Base-by-base conservation (phyloP, 2,797 vertebrate species). In the Myoxocephalus aenaeus region DNA sequence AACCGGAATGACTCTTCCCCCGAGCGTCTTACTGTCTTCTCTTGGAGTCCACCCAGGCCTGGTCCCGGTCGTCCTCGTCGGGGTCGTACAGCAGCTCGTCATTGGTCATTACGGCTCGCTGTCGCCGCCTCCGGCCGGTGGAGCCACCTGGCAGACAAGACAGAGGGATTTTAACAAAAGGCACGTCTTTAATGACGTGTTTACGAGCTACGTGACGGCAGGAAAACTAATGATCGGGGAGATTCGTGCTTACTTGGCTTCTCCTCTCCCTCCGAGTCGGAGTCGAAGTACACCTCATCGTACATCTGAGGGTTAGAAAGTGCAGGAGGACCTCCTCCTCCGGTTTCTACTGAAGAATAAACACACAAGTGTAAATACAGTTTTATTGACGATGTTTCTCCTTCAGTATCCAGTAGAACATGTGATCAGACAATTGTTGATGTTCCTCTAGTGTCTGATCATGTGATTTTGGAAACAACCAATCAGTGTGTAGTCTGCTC, bases 41-140 rank as follows among this genome's bases (percentile, higher is more conserved):
- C 73, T 87, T 93, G 64, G 94, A 94, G 64, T 99, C 97, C 57
- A 99, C 96, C 98, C 98, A 99, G 57, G 96, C 97, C 88, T 99
- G 98, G 90, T 99, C 96, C 71, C 96, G 92, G 34, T 93, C 95
- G 70, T 99, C 98, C 92, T 97, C 93, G 3, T 99, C 95, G 1
- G 98, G 98, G 87, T 99, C 98, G 34, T 99, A 99, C 0, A 99
- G 86, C 72, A 99, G 92, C 80, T 99, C 98, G 51, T 99, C 97
- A 62, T 99, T 99, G 78, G 96, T 97, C 59, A 83, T 96, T 62
- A 98, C 89, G 29, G 76, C 85, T 2, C 93, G 94, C 6, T 95
- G 95, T 44, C 89, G 96, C 80, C 68, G 94, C 70, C 86, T 90
- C 84, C 75, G 87, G 57, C 80, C 79, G 0, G 84, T 90, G 3